These are phyloP conservation scores for Harmothoe impar DNA, from an alignment of 2,888 invertebrate genomes.

Conservation along the genomic window DNA sequence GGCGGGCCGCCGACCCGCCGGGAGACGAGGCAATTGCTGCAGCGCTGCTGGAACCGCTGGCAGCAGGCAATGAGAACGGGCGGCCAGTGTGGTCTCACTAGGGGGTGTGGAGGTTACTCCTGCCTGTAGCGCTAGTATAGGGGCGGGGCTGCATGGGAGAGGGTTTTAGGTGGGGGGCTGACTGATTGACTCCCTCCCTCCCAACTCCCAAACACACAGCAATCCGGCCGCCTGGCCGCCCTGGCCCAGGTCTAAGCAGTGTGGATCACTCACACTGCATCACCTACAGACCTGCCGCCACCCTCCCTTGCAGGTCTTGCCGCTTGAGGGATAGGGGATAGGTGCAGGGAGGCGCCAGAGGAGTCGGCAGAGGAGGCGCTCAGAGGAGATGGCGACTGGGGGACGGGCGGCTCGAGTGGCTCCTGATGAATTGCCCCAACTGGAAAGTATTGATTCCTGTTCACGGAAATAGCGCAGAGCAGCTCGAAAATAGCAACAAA, in stretches of 20 bases:
- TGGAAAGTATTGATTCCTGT: conserved; percentile 51
- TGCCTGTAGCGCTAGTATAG: background rate
- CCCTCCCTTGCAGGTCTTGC: background rate
- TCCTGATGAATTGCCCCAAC: conserved; percentile 41
- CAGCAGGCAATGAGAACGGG: background rate
- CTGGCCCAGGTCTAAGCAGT: conserved; percentile 4
- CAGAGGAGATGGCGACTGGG: too few species aligned
- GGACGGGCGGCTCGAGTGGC: background rate
- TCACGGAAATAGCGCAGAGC: conserved; percentile 40
- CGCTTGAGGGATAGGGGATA: background rate
- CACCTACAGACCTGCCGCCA: background rate
- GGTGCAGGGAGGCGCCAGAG: too few species aligned
- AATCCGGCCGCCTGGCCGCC: background rate
- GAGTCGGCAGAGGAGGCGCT: too few species aligned
- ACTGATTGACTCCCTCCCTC: conserved; percentile 19
- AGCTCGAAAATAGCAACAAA: conserved; percentile 52
- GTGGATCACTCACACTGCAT: background rate
- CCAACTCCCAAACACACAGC: background rate
- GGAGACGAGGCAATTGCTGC: conserved; percentile 24
- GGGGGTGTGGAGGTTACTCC: background rate
- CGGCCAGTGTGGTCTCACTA: background rate
- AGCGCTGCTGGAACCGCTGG: conserved; percentile 21
- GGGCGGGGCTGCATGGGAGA: background rate
- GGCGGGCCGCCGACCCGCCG: background rate
- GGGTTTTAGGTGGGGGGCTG: background rate